Base-by-base conservation (phyloP, 1,140 invertebrate genomes). In the Notospermus geniculatus region DNA sequence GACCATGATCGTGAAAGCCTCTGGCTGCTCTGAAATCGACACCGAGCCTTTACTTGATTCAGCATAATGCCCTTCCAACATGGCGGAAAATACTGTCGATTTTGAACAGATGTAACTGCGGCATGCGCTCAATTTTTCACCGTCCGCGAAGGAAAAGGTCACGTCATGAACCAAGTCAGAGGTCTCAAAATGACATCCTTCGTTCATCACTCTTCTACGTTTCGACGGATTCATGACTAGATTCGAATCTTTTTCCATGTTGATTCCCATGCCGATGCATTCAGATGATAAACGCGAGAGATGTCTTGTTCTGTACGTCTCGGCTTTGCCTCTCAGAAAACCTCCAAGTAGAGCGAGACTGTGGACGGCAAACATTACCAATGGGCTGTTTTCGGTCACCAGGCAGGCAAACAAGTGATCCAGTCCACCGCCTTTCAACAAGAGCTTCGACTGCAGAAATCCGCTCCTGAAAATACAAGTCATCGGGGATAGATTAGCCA, bases 71-170 rank as follows among this genome's bases (percentile, higher is more conserved):
- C 72, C 71, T 22, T 61, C 58, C 46, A 74, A 57, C 72, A 74
- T 74, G 57, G 72, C 72, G 2, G 65, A 32, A 60, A 74, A 74
- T 45, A 74, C 62, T 2, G 64, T 50, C 17, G 70, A 74, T 11
- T 59, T 62, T 19, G 46, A 46, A 11, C 64, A 52, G 25, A 74
- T 25, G 1, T 23, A 53, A 53, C 62, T 56, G 50, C 65, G 57
- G 23, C 57, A 64, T 15, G 60, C 69, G 17, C 17, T 28, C 27
- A 72, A 15, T 28, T 65, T 59, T 15, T 59, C 19, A n/a, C 57
- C 59, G 25, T 56, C 53, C 2, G 56, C 62, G 19, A 46, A 29
- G 15, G 60, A 25, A 43, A 64, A 60, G 11, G 57, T 52, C 0
- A 56, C n/a, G 19, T 64, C 59, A 4, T 7, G 32, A 15, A 7